These are phyloP conservation scores for Formica aserva DNA, from an alignment of 2,888 invertebrate genomes.

Conservation along the genomic window DNA sequence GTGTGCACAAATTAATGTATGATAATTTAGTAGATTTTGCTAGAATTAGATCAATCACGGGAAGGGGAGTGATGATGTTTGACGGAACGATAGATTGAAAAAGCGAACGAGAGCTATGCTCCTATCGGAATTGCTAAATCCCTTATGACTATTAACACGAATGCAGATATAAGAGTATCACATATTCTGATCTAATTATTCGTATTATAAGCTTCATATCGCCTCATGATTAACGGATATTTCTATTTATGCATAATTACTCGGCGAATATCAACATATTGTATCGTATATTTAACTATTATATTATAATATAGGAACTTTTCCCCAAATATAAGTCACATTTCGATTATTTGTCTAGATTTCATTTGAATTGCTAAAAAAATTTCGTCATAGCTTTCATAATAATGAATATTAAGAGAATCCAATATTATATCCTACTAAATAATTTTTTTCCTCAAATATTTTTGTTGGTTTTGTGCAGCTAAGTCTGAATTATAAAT, in stretches of 20 bases:
- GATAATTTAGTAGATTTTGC: constrained; percentile 70
- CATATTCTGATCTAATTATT: constrained; percentile 52
- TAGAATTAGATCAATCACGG: constrained; percentile 67
- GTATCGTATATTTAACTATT: constrained; percentile 19
- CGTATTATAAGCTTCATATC: constrained; percentile 41
- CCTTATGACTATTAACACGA: constrained; percentile 54
- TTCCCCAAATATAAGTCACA: not conserved
- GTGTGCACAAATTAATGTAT: constrained; percentile 75
- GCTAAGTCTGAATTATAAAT: not conserved
- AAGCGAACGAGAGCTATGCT: constrained; percentile 34
- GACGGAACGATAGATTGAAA: constrained; percentile 63
- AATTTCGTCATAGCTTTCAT: not conserved
- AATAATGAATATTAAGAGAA: constrained; percentile 3
- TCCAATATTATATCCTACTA: not conserved
- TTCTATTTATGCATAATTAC: constrained; percentile 45
- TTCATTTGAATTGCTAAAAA: not conserved
- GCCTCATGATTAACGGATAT: constrained; percentile 36
- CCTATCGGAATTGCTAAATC: constrained; percentile 56
- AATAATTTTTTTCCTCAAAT: not conserved
- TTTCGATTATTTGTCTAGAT: not conserved
- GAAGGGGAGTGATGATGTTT: constrained; percentile 56
- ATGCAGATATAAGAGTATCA: constrained; percentile 50
- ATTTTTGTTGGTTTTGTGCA: not conserved
- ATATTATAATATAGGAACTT: constrained; percentile 6
- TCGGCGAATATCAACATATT: constrained; percentile 20